Base-by-base conservation (phyloP, 2,113 vertebrate genomes). In the Polypterus senegalus region DNA sequence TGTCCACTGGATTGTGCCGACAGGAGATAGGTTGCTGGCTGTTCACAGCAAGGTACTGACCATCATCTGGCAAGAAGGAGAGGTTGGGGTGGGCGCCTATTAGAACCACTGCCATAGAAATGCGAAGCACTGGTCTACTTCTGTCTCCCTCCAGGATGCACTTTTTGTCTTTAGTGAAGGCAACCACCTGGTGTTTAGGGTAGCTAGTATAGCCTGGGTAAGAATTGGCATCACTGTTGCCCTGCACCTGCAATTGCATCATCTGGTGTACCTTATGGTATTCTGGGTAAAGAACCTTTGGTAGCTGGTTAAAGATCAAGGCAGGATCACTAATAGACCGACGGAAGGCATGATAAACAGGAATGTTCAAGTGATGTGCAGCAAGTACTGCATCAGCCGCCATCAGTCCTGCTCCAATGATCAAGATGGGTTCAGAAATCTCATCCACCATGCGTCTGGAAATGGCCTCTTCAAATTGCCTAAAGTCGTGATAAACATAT, bases 211-310 rank as follows among this genome's bases (percentile, higher is more conserved):
- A 89, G 2, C 86, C 85, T 0, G 74, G 57, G 64, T 89, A 89
- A 10, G 79, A 78, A 1, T 61, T 61, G 6, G 54, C 61, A 11
- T 1, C 66, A 59, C 4, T 55, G 43, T 48, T 59, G 5, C 5
- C n/a, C 66, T 80, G 64, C 71, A 86, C 83, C 75, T 86, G 83
- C 62, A 76, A 83, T 11, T 61, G 85, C 87, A 89, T 89, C 87
- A 88, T 89, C 74, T 89, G 87, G 67, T 87, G 85, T 60, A 88
- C 86, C 77, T 89, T 89, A 80, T 89, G 87, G 72, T 89, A 89
- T 69, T 89, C 87, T 0, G 87, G 87, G 73, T 89, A 89, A 2
- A 89, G 83, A 55, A 87, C 63, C 53, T 84, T 86, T 27, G 87
- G 87, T 54, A 89, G 80, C 76, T 86, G 86, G 77, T 88, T 88